These are phyloP conservation scores for Cryptotis parvus DNA, from an alignment of 2,113 vertebrate genomes.

Conservation along the genomic window DNA sequence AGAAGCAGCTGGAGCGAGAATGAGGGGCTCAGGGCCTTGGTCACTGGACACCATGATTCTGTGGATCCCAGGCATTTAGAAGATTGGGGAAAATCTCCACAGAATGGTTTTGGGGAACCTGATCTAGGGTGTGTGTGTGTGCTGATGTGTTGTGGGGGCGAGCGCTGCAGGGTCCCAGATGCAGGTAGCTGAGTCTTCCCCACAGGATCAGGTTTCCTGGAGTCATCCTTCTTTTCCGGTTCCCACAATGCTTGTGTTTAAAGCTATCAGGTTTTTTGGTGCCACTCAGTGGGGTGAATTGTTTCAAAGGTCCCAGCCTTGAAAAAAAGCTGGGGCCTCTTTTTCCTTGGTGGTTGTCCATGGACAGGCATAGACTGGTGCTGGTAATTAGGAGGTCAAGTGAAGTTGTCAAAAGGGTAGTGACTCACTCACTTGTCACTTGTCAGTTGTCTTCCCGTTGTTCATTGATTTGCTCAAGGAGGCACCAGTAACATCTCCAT, in stretches of 20 bases:
- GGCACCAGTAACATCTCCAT: too few relatives aligned
- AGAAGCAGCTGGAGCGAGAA: conserved; percentile 18
- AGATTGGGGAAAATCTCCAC: conserved; percentile 59
- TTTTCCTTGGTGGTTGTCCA: background rate
- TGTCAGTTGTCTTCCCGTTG: too few relatives aligned
- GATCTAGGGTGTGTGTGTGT: conserved; percentile 44
- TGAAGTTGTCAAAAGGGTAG: background rate
- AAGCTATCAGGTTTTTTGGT: background rate
- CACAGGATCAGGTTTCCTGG: conserved; percentile 16
- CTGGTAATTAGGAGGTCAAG: too few relatives aligned
- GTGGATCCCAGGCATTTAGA: conserved; percentile 57
- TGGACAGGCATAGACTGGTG: too few relatives aligned
- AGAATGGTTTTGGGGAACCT: conserved; percentile 57
- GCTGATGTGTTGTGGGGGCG: background rate
- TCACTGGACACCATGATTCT: conserved; percentile 49
- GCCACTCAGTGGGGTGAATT: background rate
- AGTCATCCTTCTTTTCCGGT: conserved; percentile 24
- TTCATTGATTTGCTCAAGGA: too few relatives aligned
- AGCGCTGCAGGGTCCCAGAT: background rate
- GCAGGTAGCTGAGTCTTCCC: conserved; percentile 35
- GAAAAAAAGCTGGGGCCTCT: background rate
- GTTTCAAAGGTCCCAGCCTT: background rate
- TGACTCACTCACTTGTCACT: too few relatives aligned
- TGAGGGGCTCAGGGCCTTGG: background rate
- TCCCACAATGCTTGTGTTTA: conserved; percentile 45